Base-by-base conservation (phyloP, 2,888 invertebrate species). In the Poecilobothrus nobilitatus region DNA sequence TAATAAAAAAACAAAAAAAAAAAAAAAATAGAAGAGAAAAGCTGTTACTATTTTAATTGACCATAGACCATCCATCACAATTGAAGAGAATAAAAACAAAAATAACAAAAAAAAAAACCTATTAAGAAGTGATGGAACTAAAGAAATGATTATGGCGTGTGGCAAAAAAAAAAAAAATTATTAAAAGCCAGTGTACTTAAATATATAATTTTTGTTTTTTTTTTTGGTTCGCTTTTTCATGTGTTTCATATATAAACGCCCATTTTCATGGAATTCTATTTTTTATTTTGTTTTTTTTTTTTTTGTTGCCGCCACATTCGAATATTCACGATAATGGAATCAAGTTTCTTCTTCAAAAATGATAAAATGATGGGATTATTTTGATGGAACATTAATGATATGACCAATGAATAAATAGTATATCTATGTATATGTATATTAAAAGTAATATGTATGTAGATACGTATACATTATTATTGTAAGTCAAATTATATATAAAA, bases 131-230 rank as follows among this genome's bases (percentile, higher is more conserved):
- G 15, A 53, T 12, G n/a, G 53, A 12, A 18, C 12, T 53, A 53
- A 53, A 53, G 53, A 53, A 15, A 53, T 53, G 18, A 53, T 53
- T 53, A 53, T 53, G 53, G 53, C 53, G 53, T 53, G 53, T 53
- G 53, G 53, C 53, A 53, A 18, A 18, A 53, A 18, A 53, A 18
- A 53, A 37, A 2, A 27, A 4, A 27, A n/a, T n/a, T n/a, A n/a
- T 4, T 27, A 27, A 27, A 27, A 27, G 27, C 5, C 5, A 27
- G 2, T 4, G 27, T n/a, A n/a, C n/a, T n/a, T n/a, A n/a, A n/a
- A n/a, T 27, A 27, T 27, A 27, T 27, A 27, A n/a, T 27, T 41
- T 15, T 6, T 8, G 2, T 41, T 41, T 41, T 41, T 41, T 41
- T 41, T 41, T 41, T 41, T 41, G n/a, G n/a, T n/a, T n/a, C n/a